Evolutionary conservation across 1,140 invertebrate species (phyloP).

Genomic region (Dreissena polymorpha): DNA sequence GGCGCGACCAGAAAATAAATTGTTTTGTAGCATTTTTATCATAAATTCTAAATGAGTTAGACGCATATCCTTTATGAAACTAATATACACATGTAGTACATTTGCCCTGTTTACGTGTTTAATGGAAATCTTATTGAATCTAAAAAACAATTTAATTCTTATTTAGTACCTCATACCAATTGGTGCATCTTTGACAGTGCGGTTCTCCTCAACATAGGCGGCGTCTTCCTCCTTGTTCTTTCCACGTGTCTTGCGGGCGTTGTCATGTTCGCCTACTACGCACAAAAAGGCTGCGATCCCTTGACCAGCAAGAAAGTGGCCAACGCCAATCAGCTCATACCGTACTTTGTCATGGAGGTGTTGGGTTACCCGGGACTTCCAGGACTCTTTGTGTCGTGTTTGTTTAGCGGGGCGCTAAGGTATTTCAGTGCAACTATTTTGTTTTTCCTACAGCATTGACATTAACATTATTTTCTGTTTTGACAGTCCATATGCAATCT

Average conservation of each 20-base stretch:
- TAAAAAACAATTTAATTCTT: not conserved
- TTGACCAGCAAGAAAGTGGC: slow-evolving; percentile 64
- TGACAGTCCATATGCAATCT: no score
- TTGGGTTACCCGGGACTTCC: slow-evolving; percentile 77
- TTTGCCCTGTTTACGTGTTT: not conserved
- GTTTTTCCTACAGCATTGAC: not conserved
- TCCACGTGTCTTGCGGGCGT: slow-evolving; percentile 92
- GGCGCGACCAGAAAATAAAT: not conserved
- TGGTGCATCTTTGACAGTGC: slow-evolving; percentile 79
- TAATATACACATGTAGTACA: not conserved
- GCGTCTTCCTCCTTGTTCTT: slow-evolving; percentile 80
- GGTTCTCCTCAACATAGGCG: slow-evolving; percentile 86
- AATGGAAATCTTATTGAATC: not conserved
- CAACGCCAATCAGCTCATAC: slow-evolving; percentile 76
- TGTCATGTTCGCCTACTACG: slow-evolving; percentile 81
- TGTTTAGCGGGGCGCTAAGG: slow-evolving; percentile 79
- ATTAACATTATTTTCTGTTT: no score
- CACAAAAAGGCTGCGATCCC: slow-evolving; percentile 75
- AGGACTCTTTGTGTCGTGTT: slow-evolving; percentile 77
- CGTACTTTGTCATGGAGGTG: slow-evolving; percentile 75
- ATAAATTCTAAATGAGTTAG: not conserved
- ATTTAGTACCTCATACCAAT: no score
- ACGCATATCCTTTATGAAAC: not conserved
- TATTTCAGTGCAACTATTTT: slow-evolving; percentile 13
- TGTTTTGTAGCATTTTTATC: not conserved